Evolutionary conservation across 2,888 invertebrate species (phyloP).

Genomic region (Clepsis dumicolana): DNA sequence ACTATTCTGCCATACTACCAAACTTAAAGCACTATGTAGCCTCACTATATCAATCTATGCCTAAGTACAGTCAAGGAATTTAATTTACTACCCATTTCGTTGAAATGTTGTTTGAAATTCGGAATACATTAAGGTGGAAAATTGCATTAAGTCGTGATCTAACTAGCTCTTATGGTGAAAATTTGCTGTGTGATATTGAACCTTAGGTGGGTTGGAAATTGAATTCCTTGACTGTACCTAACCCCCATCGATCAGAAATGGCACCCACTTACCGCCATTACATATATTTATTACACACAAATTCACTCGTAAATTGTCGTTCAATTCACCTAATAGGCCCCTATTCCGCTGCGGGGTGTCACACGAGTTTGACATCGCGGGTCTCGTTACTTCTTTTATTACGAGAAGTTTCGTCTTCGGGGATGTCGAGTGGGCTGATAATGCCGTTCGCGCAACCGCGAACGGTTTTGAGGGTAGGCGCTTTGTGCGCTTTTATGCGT

Average conservation of each 20-base stretch:
- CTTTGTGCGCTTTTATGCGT: slow-evolving; percentile 24
- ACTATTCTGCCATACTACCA: too few relatives aligned
- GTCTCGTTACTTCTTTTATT: slow-evolving; percentile 39
- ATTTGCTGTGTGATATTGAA: too few relatives aligned
- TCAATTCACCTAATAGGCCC: slow-evolving; percentile 30
- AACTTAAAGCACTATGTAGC: not conserved
- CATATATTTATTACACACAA: slow-evolving; percentile 36
- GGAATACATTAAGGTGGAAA: too few relatives aligned
- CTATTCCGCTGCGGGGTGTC: slow-evolving; percentile 29
- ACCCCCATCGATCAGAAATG: slow-evolving; percentile 23
- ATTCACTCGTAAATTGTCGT: slow-evolving; percentile 38
- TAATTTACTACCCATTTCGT: too few relatives aligned
- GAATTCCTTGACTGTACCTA: too few relatives aligned
- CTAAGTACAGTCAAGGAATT: too few relatives aligned
- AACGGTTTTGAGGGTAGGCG: slow-evolving; percentile 29
- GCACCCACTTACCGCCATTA: slow-evolving; percentile 27
- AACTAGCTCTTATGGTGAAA: too few relatives aligned
- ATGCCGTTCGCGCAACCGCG: slow-evolving; percentile 31
- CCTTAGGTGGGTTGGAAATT: too few relatives aligned
- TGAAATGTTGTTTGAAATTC: too few relatives aligned
- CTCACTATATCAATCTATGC: not conserved
- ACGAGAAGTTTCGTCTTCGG: slow-evolving; percentile 29
- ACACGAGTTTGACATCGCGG: slow-evolving; percentile 36
- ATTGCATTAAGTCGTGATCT: too few relatives aligned
- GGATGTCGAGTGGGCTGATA: slow-evolving; percentile 27